A percentile compares a stretch with the other conserved stretches of the same genome.
phyloP scores from a whole-genome alignment of 2,113 vertebrate species.

The Vulpes ferrilata region DNA sequence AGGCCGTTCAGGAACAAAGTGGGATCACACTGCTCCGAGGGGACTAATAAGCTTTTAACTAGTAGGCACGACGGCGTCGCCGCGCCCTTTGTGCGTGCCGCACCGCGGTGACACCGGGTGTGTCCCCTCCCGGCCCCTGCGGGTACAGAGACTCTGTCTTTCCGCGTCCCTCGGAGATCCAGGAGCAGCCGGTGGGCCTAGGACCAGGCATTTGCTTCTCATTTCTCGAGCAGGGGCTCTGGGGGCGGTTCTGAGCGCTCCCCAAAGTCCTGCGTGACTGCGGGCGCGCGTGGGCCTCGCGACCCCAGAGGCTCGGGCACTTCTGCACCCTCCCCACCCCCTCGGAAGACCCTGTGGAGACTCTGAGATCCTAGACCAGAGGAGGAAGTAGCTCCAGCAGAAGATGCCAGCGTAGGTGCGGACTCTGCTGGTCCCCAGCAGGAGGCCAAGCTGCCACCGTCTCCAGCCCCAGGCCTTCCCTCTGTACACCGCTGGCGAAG shows the following conservation, averaged over 20 bases:
- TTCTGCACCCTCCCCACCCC: neutral
- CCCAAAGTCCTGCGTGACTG: neutral
- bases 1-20: slow-evolving; percentile 96
- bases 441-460: neutral
- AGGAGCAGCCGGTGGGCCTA: fast-evolving
- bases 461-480: neutral
- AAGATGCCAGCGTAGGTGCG: neutral
- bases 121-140: neutral
- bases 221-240: neutral
- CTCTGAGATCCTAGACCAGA: neutral
- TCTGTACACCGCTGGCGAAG: fast-evolving
- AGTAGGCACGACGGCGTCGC: slow-evolving; percentile 93
- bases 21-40: slow-evolving; percentile 95
- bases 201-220: neutral
- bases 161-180: neutral
- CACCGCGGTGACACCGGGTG: neutral
- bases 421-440: neutral
- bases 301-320: neutral
- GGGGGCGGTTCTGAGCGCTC: neutral
- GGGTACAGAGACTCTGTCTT: neutral
- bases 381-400: neutral
- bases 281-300: neutral
- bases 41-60: slow-evolving; percentile 99
- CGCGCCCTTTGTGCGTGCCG: slow-evolving; percentile 76
- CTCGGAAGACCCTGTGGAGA: neutral